These are phyloP conservation scores for Rhingia campestris DNA, from an alignment of 2,888 invertebrate genomes.

Conservation along the genomic window DNA sequence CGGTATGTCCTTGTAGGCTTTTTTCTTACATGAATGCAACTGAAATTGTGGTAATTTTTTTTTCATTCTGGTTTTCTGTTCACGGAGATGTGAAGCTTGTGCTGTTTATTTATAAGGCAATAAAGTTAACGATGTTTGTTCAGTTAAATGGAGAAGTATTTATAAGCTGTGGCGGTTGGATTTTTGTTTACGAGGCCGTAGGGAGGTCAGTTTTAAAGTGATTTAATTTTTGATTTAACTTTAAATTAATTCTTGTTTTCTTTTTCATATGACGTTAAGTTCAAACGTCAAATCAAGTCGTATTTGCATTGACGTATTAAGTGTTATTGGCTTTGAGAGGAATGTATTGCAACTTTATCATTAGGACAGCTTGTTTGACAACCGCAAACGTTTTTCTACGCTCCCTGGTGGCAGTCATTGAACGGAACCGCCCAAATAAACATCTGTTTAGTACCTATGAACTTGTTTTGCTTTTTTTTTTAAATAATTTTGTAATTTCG, in stretches of 20 bases:
- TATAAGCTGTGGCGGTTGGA: slow-evolving; percentile 18
- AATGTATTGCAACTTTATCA: too few species aligned
- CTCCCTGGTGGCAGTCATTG: too few species aligned
- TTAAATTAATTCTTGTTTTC: background rate
- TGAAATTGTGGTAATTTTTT: slow-evolving; percentile 1
- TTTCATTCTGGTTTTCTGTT: slow-evolving; percentile 27
- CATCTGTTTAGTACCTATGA: too few species aligned
- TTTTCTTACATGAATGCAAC: background rate
- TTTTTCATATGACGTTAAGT: background rate
- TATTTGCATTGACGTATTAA: too few species aligned
- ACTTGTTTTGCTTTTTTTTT: too few species aligned
- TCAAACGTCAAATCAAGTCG: too few species aligned
- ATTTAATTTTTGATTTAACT: background rate
- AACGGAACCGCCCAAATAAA: too few species aligned
- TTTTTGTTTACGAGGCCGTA: slow-evolving; percentile 33
- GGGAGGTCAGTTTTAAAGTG: slow-evolving; percentile 37
- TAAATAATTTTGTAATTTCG: too few species aligned
- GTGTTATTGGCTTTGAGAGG: too few species aligned
- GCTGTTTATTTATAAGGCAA: slow-evolving; percentile 42
- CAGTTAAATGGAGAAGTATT: slow-evolving; percentile 24
- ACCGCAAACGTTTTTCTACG: too few species aligned
- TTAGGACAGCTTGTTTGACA: too few species aligned
- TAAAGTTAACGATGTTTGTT: slow-evolving; percentile 42
- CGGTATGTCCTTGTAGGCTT: slow-evolving; percentile 57
- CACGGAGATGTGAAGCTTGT: slow-evolving; percentile 18